Evolutionary conservation across 2,888 invertebrate genomes (phyloP).

Genomic region (Apotomis betuletana): DNA sequence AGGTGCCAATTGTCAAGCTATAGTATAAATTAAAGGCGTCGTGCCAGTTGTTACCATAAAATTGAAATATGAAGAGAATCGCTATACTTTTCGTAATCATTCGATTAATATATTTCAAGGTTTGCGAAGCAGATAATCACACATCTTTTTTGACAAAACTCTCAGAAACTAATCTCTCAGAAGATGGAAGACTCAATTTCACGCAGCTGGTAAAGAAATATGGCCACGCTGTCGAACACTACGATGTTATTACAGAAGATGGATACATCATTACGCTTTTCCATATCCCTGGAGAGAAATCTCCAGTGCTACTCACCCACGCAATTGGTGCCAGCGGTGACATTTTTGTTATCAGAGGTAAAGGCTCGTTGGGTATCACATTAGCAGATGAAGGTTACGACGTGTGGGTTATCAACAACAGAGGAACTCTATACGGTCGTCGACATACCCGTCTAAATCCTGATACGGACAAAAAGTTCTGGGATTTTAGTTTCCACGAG

Average conservation of each 20-base stretch:
- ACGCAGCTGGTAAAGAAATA: constrained; percentile 24
- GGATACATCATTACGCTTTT: constrained; percentile 51
- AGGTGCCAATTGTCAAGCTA: no score
- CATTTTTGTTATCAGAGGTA: constrained; percentile 62
- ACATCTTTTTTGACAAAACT: background rate
- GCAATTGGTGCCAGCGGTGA: constrained; percentile 65
- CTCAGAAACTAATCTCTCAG: background rate
- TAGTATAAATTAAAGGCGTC: no score
- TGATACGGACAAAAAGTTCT: constrained; percentile 68
- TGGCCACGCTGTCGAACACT: constrained; percentile 20
- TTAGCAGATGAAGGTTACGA: constrained; percentile 83
- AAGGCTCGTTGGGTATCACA: constrained; percentile 59
- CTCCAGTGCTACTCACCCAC: constrained; percentile 65
- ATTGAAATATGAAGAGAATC: no score
- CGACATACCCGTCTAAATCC: constrained; percentile 77
- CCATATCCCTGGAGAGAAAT: constrained; percentile 50
- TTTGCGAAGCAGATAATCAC: no score
- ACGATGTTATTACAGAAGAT: constrained; percentile 48
- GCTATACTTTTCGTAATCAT: no score
- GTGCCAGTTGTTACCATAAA: no score
- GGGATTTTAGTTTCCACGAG: constrained; percentile 87
- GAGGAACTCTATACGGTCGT: constrained; percentile 86
- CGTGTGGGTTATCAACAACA: constrained; percentile 69
- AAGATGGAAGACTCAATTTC: constrained; percentile 21
- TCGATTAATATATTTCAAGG: no score